Percentiles rank a stretch among this genome's conserved stretches.
Evolutionary conservation across 2,888 invertebrate genomes (phyloP).

Genomic region (Choristoneura rosaceana): DNA sequence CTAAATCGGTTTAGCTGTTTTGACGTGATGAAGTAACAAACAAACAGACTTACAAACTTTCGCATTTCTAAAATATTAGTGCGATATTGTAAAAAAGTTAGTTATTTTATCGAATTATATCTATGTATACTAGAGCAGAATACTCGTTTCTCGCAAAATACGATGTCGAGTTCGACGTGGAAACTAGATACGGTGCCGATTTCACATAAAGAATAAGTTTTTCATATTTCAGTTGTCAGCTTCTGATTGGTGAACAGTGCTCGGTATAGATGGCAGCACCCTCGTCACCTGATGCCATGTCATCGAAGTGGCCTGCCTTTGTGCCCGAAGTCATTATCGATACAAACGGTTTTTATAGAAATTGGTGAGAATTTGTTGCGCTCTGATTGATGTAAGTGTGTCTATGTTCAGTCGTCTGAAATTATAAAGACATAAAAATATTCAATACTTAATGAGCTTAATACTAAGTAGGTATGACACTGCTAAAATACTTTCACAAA

Average conservation of each 20-base stretch:
- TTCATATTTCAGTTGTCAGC: slow-evolving; percentile 39
- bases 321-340: slow-evolving; percentile 14
- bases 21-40: no score
- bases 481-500: no score
- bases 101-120: no score
- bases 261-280: slow-evolving; percentile 44
- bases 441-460: no score
- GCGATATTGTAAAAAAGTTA: no score
- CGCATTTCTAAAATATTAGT: no score
- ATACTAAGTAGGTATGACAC: no score
- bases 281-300: slow-evolving; percentile 43
- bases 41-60: no score
- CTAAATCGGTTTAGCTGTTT: no score
- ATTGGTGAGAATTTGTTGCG: slow-evolving; percentile 21
- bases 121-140: neutral
- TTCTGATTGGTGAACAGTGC: slow-evolving; percentile 33
- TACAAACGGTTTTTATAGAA: slow-evolving; percentile 30
- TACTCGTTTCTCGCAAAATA: neutral
- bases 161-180: neutral
- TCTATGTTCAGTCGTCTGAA: neutral
- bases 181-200: slow-evolving; percentile 23
- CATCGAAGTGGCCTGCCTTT: slow-evolving; percentile 19
- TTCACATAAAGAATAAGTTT: slow-evolving; percentile 29
- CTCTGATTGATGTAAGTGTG: neutral
- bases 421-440: neutral